These are phyloP conservation scores for Leptopilina syphax DNA, from an alignment of 2,888 invertebrate species.

Conservation along the genomic window DNA sequence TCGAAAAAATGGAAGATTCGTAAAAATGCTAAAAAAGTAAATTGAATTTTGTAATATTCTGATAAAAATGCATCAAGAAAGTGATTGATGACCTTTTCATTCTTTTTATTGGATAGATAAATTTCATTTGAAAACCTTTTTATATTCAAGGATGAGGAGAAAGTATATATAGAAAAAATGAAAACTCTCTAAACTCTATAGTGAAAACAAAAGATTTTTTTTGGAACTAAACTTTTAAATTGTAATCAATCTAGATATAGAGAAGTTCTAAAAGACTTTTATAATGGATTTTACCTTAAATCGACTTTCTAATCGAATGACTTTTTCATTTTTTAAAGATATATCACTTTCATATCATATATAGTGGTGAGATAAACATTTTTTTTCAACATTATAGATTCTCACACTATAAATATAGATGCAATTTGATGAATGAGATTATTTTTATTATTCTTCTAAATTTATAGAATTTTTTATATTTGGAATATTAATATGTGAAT, in stretches of 20 bases:
- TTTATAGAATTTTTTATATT: too few relatives aligned
- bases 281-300: background rate
- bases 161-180: background rate
- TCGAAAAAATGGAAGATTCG: too few relatives aligned
- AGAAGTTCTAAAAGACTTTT: too few relatives aligned
- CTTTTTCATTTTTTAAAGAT: background rate
- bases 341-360: background rate
- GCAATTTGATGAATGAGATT: too few relatives aligned
- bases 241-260: background rate
- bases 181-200: background rate
- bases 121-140: too few relatives aligned
- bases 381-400: background rate
- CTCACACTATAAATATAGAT: too few relatives aligned
- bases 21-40: too few relatives aligned
- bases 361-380: too few relatives aligned
- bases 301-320: slow-evolving; percentile 6
- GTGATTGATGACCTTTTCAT: background rate
- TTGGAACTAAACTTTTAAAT: background rate
- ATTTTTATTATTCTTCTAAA: too few relatives aligned
- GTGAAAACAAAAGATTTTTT: background rate
- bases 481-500: too few relatives aligned
- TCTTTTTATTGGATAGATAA: background rate
- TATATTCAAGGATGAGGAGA: background rate
- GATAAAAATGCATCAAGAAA: background rate
- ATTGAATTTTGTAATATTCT: too few relatives aligned